Percentiles rank a stretch among this genome's conserved stretches.
These are phyloP conservation scores for Cecropterus lyciades DNA, from an alignment of 1,140 invertebrate species.

Conservation along the genomic window DNA sequence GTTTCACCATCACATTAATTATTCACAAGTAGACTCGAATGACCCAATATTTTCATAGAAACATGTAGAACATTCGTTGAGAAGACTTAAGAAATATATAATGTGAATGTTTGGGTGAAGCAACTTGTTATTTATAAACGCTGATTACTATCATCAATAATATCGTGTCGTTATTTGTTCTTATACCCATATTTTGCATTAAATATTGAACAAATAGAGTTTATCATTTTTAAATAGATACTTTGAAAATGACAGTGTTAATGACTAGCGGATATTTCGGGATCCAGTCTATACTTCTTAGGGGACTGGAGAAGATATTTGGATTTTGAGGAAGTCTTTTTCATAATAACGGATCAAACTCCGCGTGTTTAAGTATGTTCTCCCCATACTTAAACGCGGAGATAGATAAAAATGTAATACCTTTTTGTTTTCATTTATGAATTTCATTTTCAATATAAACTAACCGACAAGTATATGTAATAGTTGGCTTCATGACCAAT, in stretches of 20 bases:
- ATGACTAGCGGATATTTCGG: no score
- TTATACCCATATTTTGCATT: neutral
- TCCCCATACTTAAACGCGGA: no score
- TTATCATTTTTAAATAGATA: neutral
- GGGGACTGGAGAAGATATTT: no score
- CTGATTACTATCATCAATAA: neutral
- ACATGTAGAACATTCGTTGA: neutral
- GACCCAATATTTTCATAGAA: neutral
- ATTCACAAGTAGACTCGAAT: neutral
- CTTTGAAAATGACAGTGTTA: neutral
- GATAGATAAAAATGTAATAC: no score
- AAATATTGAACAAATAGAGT: neutral
- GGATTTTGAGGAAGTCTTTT: no score
- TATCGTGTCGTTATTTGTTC: neutral
- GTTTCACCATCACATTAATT: neutral
- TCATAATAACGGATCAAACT: no score
- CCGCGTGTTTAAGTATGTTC: no score
- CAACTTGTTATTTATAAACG: neutral
- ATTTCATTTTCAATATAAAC: no score
- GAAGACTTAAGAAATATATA: neutral
- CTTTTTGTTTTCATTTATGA: no score
- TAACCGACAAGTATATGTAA: no score
- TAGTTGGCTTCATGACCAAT: no score
- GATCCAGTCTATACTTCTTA: no score
- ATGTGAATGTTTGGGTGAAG: neutral